Percentiles rank a stretch among this genome's conserved stretches.
Conservation (phyloP, 2,888 invertebrate genomes). For the Sylvicola cinctus region DNA sequence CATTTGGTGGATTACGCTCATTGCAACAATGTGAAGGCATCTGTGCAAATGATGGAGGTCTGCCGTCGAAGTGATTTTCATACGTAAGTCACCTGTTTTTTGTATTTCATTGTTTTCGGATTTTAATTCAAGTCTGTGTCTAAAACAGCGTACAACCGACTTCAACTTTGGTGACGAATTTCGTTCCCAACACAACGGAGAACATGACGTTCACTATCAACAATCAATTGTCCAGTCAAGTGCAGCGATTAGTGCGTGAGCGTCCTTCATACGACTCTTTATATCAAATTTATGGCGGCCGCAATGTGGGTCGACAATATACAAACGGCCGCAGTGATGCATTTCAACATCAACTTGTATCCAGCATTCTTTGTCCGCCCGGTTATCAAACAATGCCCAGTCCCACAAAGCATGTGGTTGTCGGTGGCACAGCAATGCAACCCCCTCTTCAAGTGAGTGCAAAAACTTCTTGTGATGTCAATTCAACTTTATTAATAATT, state of each 20-base stretch:
- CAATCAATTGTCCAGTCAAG: constrained; percentile 62
- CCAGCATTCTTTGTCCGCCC: constrained; percentile 83
- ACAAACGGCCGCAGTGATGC: constrained; percentile 48
- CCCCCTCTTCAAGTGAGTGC: constrained; percentile 22
- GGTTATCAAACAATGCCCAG: constrained; percentile 71
- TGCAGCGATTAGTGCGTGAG: constrained; percentile 47
- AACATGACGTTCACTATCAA: constrained; percentile 88
- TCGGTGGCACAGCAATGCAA: constrained; percentile 29
- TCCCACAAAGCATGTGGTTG: constrained; percentile 31
- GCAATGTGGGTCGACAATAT: constrained; percentile 48
- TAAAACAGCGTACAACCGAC: constrained; percentile 28
- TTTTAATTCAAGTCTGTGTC: background rate
- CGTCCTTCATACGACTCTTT: constrained; percentile 54
- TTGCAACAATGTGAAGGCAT: constrained; percentile 91
- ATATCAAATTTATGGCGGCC: constrained; percentile 40
- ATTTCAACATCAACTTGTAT: constrained; percentile 80
- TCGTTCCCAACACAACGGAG: constrained; percentile 55
- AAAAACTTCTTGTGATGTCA: background rate
- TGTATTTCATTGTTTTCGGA: background rate
- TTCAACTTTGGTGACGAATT: constrained; percentile 48
- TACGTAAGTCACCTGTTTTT: constrained; percentile 15
- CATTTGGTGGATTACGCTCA: constrained; percentile 92
- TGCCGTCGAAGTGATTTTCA: constrained; percentile 33
- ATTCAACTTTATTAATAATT: constrained; percentile 1
- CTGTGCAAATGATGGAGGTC: constrained; percentile 94